Base-by-base conservation (phyloP, 1,140 invertebrate genomes). In the Formica selysi region DNA sequence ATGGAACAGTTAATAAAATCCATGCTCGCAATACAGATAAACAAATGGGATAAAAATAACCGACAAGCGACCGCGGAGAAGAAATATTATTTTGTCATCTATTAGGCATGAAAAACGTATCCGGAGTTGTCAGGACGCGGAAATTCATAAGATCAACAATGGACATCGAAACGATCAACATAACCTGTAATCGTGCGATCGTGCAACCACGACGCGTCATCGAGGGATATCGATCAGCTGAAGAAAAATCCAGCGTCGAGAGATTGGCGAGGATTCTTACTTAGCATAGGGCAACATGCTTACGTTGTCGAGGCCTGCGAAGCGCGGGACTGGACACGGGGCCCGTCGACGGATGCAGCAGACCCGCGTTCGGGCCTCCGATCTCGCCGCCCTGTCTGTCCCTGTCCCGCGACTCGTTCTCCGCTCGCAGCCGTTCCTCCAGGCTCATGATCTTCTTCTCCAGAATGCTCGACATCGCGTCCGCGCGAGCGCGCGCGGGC, bases 371-470 rank as follows among this genome's bases (percentile, higher is more conserved):
- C 88, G 92, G 78, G 70, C 80, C 87, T 0, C 57, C 78, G 89
- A 92, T 84, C 86, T 93, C 93, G 86, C 76, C 91, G 78, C 78
- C 90, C 48, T 93, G 94, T 80, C 93, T 92, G 81, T 95, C 95
- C 89, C 96, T 93, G 70, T 95, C 95, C 73, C 94, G 93, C 38
- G 96, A 95, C 92, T 96, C 96, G 93, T 97, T 97, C 95, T 97
- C 97, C 51, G 96, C 96, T 91, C 96, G 95, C 67, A 97, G 94
- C 74, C 96, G 95, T 85, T 96, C 96, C 94, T 97, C 96, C 88
- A 97, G 93, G 87, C 96, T 96, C 89, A 96, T 94, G 90, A 97
- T 96, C 94, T 96, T 97, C 87, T 95, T 96, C 92, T 95, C 96
- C 91, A 97, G 94, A 87, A 95, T 94, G 81, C 95, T 95, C 87